Conservation (phyloP, 1,140 invertebrate genomes). For the Ceratina japonica region DNA sequence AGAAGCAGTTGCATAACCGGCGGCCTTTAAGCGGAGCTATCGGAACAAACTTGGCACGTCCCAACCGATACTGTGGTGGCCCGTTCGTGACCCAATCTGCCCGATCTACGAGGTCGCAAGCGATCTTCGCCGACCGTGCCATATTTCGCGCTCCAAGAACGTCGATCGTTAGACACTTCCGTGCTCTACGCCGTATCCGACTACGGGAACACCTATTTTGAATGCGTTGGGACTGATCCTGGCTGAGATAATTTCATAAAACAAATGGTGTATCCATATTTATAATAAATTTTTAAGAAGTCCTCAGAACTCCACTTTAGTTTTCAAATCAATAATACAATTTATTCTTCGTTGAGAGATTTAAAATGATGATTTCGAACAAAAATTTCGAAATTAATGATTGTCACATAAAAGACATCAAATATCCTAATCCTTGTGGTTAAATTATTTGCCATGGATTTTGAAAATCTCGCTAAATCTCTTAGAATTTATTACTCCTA, state of each 20-base stretch:
- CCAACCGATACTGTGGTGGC: conserved; percentile 59
- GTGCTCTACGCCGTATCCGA: conserved; percentile 49
- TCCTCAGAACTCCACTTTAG: not conserved
- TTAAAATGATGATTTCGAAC: not conserved
- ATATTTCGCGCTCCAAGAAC: conserved; percentile 72
- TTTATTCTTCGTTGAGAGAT: too few relatives aligned
- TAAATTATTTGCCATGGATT: not conserved
- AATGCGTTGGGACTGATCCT: not conserved
- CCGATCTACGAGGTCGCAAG: conserved; percentile 69
- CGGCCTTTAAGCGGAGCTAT: conserved; percentile 63
- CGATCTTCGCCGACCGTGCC: conserved; percentile 62
- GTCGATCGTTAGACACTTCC: conserved; percentile 70
- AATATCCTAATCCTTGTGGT: not conserved
- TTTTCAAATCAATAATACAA: not conserved
- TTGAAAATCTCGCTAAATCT: conserved; percentile 11
- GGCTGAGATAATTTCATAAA: too few relatives aligned
- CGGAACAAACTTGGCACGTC: conserved; percentile 59
- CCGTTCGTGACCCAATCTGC: conserved; percentile 76
- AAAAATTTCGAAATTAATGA: not conserved
- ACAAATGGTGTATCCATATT: too few relatives aligned
- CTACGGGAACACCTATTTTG: conserved; percentile 20
- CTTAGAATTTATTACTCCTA: conserved; percentile 14
- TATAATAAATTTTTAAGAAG: too few relatives aligned
- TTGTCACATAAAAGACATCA: not conserved
- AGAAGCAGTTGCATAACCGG: conserved; percentile 67